Base-by-base conservation (phyloP, 2,888 invertebrate genomes). In the Brachylomia viminalis region DNA sequence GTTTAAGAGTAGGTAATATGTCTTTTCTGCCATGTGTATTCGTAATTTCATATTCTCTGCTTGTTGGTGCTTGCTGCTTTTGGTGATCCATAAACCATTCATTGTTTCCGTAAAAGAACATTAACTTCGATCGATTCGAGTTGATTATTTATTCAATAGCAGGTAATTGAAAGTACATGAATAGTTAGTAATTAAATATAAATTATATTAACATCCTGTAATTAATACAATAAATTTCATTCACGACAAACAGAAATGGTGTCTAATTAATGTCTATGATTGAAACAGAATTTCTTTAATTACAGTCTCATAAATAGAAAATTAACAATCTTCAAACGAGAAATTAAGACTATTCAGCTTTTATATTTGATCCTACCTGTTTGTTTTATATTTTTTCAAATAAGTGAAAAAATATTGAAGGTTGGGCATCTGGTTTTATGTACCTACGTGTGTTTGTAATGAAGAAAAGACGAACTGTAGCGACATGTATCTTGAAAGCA, bases 301-400 rank as follows among this genome's bases (percentile, higher is more conserved):
- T 61, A 70, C 70, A 70, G 8, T 77, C 23, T 59, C 45, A 5
- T 33, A 65, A 59, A 82, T 42, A 69, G n/a, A 61, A 74, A 80
- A 17, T 49, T 23, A 23, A 2, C 58, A 59, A 66, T 33, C 8
- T 52, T 49, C 62, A 30, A 64, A 72, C 20, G n/a, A 62, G 30
- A 33, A 67, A 82, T 38, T 67, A 15, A 7, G 7, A 61, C 6
- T 56, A 27, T 33, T 72, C 11, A 3, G 8, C 17, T 47, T 62
- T 20, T 27, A 2, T 38, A 47, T 67, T 52, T 58, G 56, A 64
- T 71, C 62, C n/a, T 42, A n/a, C n/a, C n/a, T n/a, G n/a, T n/a
- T n/a, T n/a, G n/a, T n/a, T n/a, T n/a, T n/a, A n/a, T 47, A n/a
- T n/a, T 2, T 27, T 30, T 7, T 42, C 2, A 54, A 52, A 30